phyloP scores from a whole-genome alignment of 2,888 invertebrate genomes.

The Agapostemon virescens region DNA sequence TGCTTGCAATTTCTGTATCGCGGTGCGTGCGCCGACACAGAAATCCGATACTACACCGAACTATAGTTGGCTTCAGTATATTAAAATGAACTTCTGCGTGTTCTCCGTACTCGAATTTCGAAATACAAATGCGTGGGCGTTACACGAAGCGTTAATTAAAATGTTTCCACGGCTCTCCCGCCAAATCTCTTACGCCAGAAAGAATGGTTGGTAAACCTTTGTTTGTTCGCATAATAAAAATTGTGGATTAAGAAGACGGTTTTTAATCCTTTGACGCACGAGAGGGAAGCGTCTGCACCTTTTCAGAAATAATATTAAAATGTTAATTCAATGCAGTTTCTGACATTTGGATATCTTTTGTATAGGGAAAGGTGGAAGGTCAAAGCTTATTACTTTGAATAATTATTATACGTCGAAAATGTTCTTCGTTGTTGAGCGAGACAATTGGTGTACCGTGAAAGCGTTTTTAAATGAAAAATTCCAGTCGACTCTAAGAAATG shows the following conservation, averaged over 20 bases:
- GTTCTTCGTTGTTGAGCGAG: background rate
- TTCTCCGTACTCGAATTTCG: too few relatives aligned
- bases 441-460: background rate
- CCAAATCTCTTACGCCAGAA: background rate
- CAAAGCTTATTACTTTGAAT: background rate
- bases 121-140: background rate
- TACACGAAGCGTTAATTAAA: background rate
- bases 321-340: background rate
- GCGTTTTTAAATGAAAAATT: too few relatives aligned
- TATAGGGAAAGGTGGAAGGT: background rate
- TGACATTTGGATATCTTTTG: background rate
- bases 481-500: too few relatives aligned
- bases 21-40: background rate
- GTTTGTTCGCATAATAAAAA: background rate
- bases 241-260: background rate
- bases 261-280: background rate
- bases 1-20: constrained; percentile 4
- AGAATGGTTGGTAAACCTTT: background rate
- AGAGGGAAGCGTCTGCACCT: background rate
- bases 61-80: background rate
- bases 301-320: background rate
- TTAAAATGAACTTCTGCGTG: background rate
- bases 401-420: background rate
- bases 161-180: background rate
- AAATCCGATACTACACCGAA: constrained; percentile 13